A percentile compares a stretch with the other conserved stretches of the same genome.
phyloP scores from a whole-genome alignment of 2,797 vertebrate species.

The Miichthys miiuy region DNA sequence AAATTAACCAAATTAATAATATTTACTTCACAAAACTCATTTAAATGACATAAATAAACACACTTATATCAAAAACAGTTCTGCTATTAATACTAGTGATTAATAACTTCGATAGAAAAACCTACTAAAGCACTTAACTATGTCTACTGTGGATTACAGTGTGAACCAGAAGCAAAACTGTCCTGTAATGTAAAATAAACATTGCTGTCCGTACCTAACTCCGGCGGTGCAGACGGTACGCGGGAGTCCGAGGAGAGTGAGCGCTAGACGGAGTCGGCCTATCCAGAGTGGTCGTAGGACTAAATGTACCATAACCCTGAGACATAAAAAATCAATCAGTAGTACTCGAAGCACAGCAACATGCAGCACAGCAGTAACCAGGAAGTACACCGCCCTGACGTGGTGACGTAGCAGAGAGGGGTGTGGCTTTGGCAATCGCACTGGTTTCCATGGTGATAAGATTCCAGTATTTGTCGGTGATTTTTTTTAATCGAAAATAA shows the following conservation, averaged over 20 bases:
- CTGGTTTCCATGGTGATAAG: slow-evolving; percentile 60
- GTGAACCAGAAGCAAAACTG: not conserved
- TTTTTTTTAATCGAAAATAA: not conserved
- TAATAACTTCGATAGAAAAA: not conserved
- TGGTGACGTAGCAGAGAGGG: slow-evolving; percentile 49
- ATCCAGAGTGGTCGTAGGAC: slow-evolving; percentile 51
- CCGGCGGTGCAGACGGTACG: slow-evolving; percentile 34
- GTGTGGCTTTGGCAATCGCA: slow-evolving; percentile 25
- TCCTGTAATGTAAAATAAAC: not conserved
- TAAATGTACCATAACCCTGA: slow-evolving; percentile 69
- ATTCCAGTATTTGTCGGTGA: not conserved
- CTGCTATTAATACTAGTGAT: not conserved
- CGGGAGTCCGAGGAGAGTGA: slow-evolving; percentile 78
- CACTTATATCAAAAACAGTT: not conserved
- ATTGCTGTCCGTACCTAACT: slow-evolving; percentile 62
- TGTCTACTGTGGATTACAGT: not conserved
- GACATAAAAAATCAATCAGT: not conserved
- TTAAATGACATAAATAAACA: too few species aligned
- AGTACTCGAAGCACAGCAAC: not conserved
- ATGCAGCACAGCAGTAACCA: slow-evolving; percentile 49
- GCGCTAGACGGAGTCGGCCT: slow-evolving; percentile 67
- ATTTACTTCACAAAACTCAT: not conserved
- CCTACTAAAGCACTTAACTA: not conserved
- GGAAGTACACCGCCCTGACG: slow-evolving; percentile 74
- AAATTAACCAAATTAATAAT: too few species aligned